Evolutionary conservation across 1,140 invertebrate species (phyloP).

Genomic region (Saccostrea echinata): DNA sequence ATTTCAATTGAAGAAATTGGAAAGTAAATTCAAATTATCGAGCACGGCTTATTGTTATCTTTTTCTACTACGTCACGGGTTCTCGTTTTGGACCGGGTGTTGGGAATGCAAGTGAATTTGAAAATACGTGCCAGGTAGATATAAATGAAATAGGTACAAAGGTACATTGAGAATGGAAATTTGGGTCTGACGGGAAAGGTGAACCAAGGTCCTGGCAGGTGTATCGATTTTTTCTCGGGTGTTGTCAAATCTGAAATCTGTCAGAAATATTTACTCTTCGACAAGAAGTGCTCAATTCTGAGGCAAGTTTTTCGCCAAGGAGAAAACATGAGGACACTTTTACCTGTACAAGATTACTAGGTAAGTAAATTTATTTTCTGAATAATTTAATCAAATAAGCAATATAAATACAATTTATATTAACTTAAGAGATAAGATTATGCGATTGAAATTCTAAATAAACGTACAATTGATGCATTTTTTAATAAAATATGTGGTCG

Average conservation of each 20-base stretch:
- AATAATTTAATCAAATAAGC: conserved; percentile 1
- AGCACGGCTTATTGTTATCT: background rate
- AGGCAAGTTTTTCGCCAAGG: background rate
- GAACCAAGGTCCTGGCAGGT: conserved; percentile 5
- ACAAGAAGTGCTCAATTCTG: background rate
- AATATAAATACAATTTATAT: background rate
- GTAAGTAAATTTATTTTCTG: conserved; percentile 1
- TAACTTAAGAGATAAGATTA: too few species aligned
- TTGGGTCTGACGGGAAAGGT: background rate
- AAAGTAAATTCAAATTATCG: conserved; percentile 38
- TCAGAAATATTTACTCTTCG: conserved; percentile 23
- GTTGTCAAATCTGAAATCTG: conserved; percentile 23
- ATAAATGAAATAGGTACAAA: background rate
- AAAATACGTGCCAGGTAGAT: background rate
- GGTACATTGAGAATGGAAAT: background rate
- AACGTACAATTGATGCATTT: too few species aligned
- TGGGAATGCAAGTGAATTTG: background rate
- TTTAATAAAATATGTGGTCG: too few species aligned
- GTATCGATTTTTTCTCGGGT: conserved; percentile 26
- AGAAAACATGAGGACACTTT: conserved; percentile 2
- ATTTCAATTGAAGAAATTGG: conserved; percentile 30
- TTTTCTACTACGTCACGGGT: background rate
- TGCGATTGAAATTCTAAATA: too few species aligned
- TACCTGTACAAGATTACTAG: background rate
- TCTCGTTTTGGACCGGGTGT: background rate